A percentile compares a stretch with the other conserved stretches of the same genome.
phyloP scores from a whole-genome alignment of 2,888 invertebrate species.

The Heliconius aoede region DNA sequence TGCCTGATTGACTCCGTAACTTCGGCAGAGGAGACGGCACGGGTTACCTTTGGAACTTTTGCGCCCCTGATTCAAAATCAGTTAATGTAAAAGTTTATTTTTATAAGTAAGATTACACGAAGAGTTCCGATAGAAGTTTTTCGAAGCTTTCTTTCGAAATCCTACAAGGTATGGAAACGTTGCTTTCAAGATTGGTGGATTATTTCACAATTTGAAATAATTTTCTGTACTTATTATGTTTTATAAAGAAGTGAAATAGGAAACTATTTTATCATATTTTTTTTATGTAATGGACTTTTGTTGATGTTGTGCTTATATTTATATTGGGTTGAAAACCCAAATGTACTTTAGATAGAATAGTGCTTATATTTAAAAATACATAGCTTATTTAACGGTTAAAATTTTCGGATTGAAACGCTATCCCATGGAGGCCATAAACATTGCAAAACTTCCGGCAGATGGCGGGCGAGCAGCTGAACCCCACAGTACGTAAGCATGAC shows the following conservation, averaged over 20 bases:
- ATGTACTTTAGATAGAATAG: neutral
- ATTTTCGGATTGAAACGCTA: slow-evolving; percentile 71
- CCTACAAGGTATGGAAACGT: slow-evolving; percentile 77
- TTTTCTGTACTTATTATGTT: slow-evolving; percentile 61
- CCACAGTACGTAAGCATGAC: slow-evolving; percentile 55
- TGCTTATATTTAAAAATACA: slow-evolving; percentile 17
- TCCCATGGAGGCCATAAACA: slow-evolving; percentile 80
- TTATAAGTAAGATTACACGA: slow-evolving; percentile 84
- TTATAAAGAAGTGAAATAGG: slow-evolving; percentile 1
- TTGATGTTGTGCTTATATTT: neutral
- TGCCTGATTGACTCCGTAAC: slow-evolving; percentile 76
- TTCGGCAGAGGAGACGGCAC: slow-evolving; percentile 63
- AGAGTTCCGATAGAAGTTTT: slow-evolving; percentile 77
- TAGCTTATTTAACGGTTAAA: slow-evolving; percentile 64
- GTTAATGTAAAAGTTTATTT: slow-evolving; percentile 85
- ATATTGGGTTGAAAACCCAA: neutral
- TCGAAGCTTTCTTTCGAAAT: slow-evolving; percentile 78
- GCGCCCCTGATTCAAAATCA: slow-evolving; percentile 80
- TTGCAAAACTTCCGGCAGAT: slow-evolving; percentile 82
- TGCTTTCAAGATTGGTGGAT: slow-evolving; percentile 73
- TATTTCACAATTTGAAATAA: slow-evolving; percentile 81
- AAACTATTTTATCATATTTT: slow-evolving; percentile 56
- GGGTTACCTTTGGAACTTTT: slow-evolving; percentile 71
- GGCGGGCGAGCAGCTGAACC: slow-evolving; percentile 63
- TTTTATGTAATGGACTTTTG: neutral